Conservation (phyloP, 2,888 invertebrate species). For the Limnephilus auricula region DNA sequence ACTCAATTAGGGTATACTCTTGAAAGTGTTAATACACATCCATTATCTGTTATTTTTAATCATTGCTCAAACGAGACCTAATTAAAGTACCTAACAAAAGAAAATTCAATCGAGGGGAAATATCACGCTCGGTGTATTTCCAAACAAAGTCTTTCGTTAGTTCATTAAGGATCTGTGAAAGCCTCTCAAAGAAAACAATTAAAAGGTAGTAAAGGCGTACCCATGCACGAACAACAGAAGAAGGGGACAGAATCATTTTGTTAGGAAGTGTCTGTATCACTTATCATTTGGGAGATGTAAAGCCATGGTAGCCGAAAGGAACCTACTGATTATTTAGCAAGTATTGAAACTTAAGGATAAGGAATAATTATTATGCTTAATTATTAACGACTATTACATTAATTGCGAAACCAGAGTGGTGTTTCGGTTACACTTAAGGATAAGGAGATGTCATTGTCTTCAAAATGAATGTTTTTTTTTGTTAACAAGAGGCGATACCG, state of each 20-base stretch:
- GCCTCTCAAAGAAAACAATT: not conserved
- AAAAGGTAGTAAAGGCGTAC: not conserved
- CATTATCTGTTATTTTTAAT: not conserved
- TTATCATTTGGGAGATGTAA: not conserved
- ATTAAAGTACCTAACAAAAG: not conserved
- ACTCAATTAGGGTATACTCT: not conserved
- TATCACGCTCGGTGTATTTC: not conserved
- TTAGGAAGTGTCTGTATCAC: not conserved
- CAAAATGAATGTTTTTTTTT: no score
- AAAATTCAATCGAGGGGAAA: not conserved
- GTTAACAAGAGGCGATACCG: no score
- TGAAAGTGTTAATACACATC: not conserved
- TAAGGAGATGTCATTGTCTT: no score
- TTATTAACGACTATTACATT: no score
- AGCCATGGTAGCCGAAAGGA: not conserved
- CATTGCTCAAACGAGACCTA: not conserved
- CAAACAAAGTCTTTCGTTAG: not conserved
- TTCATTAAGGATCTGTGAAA: not conserved
- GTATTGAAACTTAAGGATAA: no score
- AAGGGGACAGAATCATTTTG: not conserved
- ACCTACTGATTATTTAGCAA: no score
- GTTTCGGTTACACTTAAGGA: no score
- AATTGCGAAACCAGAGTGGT: no score
- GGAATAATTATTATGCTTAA: no score
- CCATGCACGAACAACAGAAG: not conserved